A percentile compares a stretch with the other conserved stretches of the same genome.
These are phyloP conservation scores for Tetragnatha montana DNA, from an alignment of 2,888 invertebrate genomes.

Conservation along the genomic window DNA sequence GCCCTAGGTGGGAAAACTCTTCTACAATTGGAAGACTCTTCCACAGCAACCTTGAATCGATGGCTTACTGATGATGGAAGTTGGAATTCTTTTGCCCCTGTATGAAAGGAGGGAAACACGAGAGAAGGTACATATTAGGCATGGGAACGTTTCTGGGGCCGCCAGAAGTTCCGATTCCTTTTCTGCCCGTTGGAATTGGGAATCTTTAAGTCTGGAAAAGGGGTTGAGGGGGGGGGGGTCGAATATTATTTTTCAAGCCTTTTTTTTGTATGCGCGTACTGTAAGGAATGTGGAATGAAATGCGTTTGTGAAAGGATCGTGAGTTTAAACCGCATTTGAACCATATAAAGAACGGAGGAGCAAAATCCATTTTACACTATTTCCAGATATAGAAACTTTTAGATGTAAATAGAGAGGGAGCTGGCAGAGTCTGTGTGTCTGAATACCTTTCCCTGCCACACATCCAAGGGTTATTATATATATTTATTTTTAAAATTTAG, in stretches of 20 bases:
- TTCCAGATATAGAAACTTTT: too few species aligned
- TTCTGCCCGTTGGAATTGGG: not conserved
- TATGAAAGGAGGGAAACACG: slow-evolving; percentile 2
- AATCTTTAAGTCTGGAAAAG: not conserved
- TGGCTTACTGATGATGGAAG: slow-evolving; percentile 59
- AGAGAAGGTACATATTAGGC: slow-evolving; percentile 32
- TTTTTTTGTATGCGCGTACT: not conserved
- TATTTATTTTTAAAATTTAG: too few species aligned
- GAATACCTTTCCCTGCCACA: too few species aligned
- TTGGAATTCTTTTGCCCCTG: slow-evolving; percentile 22
- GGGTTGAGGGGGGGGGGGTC: not conserved
- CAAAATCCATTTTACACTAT: too few species aligned
- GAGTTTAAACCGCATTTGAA: not conserved
- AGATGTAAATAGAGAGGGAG: too few species aligned
- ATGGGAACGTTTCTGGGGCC: slow-evolving; percentile 29
- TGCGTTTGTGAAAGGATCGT: not conserved
- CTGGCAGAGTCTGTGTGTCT: too few species aligned
- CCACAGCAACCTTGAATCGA: slow-evolving; percentile 50
- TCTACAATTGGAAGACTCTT: slow-evolving; percentile 47
- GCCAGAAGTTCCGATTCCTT: slow-evolving; percentile 30
- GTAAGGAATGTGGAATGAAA: not conserved
- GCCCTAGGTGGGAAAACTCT: slow-evolving; percentile 62
- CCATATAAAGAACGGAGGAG: too few species aligned
- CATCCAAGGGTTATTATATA: too few species aligned
- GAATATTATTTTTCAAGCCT: not conserved